Conservation (phyloP, 2,888 invertebrate genomes). For the Ochlodes sylvanus region DNA sequence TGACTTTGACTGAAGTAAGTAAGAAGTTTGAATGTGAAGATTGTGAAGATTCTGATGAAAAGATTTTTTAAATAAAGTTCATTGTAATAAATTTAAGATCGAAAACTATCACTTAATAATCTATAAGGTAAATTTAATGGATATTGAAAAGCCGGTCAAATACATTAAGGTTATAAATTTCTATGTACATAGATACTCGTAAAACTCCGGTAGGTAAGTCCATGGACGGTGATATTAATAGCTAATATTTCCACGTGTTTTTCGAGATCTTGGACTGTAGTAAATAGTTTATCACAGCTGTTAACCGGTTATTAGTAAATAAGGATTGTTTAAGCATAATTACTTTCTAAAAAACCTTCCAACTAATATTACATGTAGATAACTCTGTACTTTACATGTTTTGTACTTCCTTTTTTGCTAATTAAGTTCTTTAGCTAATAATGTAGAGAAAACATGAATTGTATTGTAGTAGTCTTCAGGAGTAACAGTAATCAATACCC, state of each 20-base stretch:
- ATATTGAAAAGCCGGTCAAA: neutral
- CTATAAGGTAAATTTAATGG: neutral
- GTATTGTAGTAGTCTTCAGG: too few species aligned
- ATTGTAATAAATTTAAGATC: neutral
- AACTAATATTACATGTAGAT: too few species aligned
- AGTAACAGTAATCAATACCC: too few species aligned
- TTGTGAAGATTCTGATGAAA: neutral
- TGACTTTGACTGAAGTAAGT: too few species aligned
- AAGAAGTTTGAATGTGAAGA: too few species aligned
- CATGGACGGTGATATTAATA: neutral
- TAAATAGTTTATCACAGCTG: neutral
- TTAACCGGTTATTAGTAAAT: neutral
- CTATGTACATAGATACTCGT: neutral
- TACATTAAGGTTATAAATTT: neutral
- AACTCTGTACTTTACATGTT: too few species aligned
- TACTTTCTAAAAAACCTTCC: too few species aligned
- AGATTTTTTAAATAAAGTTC: neutral
- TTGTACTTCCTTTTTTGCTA: too few species aligned
- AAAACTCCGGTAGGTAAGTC: neutral
- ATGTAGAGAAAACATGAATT: too few species aligned
- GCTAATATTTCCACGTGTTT: slow-evolving; percentile 1
- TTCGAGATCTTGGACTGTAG: neutral
- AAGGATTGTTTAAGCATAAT: too few species aligned
- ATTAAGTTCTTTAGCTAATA: too few species aligned
- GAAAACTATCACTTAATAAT: neutral